These are phyloP conservation scores for Tyrophagus putrescentiae DNA, from an alignment of 1,140 invertebrate genomes.

Conservation along the genomic window DNA sequence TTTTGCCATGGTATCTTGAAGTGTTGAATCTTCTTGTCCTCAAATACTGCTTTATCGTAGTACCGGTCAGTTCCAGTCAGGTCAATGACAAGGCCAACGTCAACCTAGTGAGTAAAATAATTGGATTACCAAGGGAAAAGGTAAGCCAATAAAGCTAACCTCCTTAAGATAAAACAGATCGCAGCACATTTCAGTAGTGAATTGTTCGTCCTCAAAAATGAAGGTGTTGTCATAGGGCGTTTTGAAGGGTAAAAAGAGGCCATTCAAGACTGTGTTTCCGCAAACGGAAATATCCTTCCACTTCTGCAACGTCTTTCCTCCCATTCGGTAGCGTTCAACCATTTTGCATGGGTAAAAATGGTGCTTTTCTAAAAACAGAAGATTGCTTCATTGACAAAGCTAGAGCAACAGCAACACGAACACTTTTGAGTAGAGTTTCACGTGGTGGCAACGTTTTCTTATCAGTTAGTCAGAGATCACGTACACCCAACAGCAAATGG, in stretches of 20 bases:
- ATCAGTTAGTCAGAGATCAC: no score
- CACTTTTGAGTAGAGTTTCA: no score
- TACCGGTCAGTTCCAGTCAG: constrained; percentile 86
- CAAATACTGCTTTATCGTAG: constrained; percentile 61
- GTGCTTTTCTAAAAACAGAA: no score
- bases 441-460: no score
- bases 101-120: constrained; percentile 40
- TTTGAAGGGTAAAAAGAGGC: constrained; percentile 69
- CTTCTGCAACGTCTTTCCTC: no score
- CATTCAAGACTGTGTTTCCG: no score
- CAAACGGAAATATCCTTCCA: no score
- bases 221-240: constrained; percentile 64
- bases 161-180: constrained; percentile 51
- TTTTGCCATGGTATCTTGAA: constrained; percentile 62
- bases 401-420: no score
- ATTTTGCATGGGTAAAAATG: no score
- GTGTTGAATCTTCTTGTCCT: constrained; percentile 50
- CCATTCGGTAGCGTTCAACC: no score
- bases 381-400: no score
- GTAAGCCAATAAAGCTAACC: constrained; percentile 34
- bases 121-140: background rate
- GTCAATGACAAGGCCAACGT: constrained; percentile 88
- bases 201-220: constrained; percentile 57
- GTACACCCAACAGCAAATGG: no score
- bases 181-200: constrained; percentile 70